Evolutionary conservation across 1,140 invertebrate species (phyloP).

Genomic region (Brachionus rubens): DNA sequence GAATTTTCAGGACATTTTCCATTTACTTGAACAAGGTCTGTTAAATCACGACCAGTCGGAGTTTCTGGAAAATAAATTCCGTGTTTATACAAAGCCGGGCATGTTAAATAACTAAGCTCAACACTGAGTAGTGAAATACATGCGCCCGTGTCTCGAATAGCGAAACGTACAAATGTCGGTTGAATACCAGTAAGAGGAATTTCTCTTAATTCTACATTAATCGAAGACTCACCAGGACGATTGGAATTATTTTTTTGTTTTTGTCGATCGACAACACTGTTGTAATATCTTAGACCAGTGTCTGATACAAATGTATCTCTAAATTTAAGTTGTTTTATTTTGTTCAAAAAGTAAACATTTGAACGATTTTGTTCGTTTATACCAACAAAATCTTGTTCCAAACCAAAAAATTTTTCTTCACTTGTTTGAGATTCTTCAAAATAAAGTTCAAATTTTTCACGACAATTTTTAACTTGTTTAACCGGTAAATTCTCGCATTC

Average conservation of each 20-base stretch:
- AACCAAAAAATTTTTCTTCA: background rate
- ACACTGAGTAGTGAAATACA: slow-evolving; percentile 43
- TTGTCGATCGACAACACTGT: slow-evolving; percentile 17
- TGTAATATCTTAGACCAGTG: slow-evolving; percentile 37
- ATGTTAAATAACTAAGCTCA: slow-evolving; percentile 11
- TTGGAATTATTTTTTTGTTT: slow-evolving; percentile 9
- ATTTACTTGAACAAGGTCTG: slow-evolving; percentile 28
- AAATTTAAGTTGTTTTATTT: slow-evolving; percentile 40
- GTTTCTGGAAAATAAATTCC: slow-evolving; percentile 32
- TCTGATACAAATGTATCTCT: slow-evolving; percentile 44
- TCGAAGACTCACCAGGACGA: slow-evolving; percentile 5
- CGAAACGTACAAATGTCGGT: background rate
- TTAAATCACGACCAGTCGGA: slow-evolving; percentile 40
- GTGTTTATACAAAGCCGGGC: background rate
- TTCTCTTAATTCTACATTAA: slow-evolving; percentile 45
- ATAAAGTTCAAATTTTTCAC: slow-evolving; percentile 46
- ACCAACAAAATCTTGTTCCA: background rate
- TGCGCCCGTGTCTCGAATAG: slow-evolving; percentile 38
- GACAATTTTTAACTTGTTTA: slow-evolving; percentile 43
- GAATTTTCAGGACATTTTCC: slow-evolving; percentile 33
- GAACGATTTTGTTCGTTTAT: slow-evolving; percentile 4
- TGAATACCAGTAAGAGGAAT: background rate
- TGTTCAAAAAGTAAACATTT: slow-evolving; percentile 35
- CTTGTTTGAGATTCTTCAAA: slow-evolving; percentile 5
- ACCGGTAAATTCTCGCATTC: slow-evolving; percentile 39